Percentiles rank a stretch among this genome's conserved stretches.
Conservation (phyloP, 2,888 invertebrate genomes). For the Hesperia comma region DNA sequence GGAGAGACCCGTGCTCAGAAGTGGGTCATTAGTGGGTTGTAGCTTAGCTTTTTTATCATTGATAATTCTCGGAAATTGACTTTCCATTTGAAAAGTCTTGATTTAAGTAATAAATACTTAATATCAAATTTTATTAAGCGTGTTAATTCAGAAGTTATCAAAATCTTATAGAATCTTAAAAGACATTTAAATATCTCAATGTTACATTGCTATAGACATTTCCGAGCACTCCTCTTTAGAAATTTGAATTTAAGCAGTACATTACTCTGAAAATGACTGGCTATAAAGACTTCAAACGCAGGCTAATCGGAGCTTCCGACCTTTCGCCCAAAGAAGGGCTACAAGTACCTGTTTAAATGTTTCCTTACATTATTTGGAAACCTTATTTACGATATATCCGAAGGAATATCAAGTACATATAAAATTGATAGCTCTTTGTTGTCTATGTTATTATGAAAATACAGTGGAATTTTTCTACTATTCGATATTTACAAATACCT, state of each 20-base stretch:
- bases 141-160: not conserved
- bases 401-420: conserved; percentile 7
- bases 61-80: too few species aligned
- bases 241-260: conserved; percentile 77
- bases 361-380: conserved; percentile 66
- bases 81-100: too few species aligned
- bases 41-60: too few species aligned
- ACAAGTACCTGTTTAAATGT: conserved; percentile 68
- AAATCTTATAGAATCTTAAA: conserved; percentile 42
- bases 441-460: not conserved
- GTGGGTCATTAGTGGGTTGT: too few species aligned
- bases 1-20: too few species aligned
- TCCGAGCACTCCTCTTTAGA: conserved; percentile 64
- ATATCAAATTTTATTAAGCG: not conserved
- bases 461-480: too few species aligned
- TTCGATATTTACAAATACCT: too few species aligned
- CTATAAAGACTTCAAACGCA: conserved; percentile 81
- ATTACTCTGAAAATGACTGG: conserved; percentile 77
- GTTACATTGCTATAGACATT: conserved; percentile 64
- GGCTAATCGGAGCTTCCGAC: conserved; percentile 81
- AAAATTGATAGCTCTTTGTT: conserved; percentile 20
- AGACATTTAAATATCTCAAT: conserved; percentile 56
- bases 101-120: too few species aligned
- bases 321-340: conserved; percentile 69
- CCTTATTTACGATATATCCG: conserved; percentile 52